Base-by-base conservation (phyloP, 2,888 invertebrate species). In the Acrocyrtus sp. region DNA sequence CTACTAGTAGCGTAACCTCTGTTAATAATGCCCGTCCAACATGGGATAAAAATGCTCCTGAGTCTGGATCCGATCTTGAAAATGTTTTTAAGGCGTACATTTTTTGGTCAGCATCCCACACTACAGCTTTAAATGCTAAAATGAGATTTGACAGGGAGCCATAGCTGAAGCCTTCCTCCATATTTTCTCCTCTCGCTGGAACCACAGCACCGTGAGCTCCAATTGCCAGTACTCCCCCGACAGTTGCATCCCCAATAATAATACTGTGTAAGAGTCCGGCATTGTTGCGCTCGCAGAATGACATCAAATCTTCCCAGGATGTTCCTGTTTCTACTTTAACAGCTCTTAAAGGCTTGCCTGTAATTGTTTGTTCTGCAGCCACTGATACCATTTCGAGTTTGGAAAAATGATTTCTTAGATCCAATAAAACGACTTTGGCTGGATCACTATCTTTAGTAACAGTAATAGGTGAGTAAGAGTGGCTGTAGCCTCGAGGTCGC, bases 171-270 rank as follows among this genome's bases (percentile, higher is more conserved):
- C 69, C 69, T 17, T 41, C 22, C 2, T 39, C 10, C 8, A 19
- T 39, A 8, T 6, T 17, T 19, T 69, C 69, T 4, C 19, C 45
- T 19, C 17, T 39, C n/a, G 50, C 60, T 45, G 70, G 70, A 2
- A 78, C 51, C 21, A 60, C 72, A 5, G 78, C 75, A 12, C 78
- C 78, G 22, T 78, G 76, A 6, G 54, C 74, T 5, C 74, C 78
- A 39, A 69, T 61, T 0, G 78, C 72, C 10, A 78, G 17, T 15
- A 67, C 74, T n/a, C 78, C 78, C 2, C 78, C 78, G 17, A 78
- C 51, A 0, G 76, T 63, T 1, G 72, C 61, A 29, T 76, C 72
- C 1, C 74, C 76, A 29, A 57, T 56, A n/a, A 68, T 68, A 19
- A 68, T 54, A 21, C 60, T 61, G 17, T 61, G 60, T 12, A 43